A percentile compares a stretch with the other conserved stretches of the same genome.
These are phyloP conservation scores for Vireo altiloquus DNA, from an alignment of 2,113 vertebrate species.

Conservation along the genomic window DNA sequence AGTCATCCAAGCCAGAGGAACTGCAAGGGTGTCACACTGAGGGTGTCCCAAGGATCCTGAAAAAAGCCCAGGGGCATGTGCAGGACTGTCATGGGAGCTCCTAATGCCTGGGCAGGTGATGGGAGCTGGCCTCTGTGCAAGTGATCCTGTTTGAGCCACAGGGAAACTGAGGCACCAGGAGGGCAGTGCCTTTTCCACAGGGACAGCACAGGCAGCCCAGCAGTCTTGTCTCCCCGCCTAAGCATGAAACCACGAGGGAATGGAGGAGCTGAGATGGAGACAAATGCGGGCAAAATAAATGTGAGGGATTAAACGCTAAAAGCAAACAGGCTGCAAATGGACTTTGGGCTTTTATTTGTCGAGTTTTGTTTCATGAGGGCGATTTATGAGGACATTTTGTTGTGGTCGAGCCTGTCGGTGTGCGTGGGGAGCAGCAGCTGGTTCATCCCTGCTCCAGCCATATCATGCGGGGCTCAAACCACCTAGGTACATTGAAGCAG, in stretches of 20 bases:
- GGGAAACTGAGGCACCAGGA: neutral
- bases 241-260: fast-evolving
- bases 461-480: neutral
- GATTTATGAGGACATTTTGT: neutral
- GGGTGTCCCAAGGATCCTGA: neutral
- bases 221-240: neutral
- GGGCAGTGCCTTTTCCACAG: neutral
- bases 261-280: neutral
- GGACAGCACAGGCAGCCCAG: neutral
- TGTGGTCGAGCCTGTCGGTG: fast-evolving
- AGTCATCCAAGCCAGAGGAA: neutral
- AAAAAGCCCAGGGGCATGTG: neutral
- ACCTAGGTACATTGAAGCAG: neutral
- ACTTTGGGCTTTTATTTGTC: neutral
- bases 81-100: neutral
- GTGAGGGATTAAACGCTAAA: neutral
- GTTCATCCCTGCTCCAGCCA: neutral
- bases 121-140: neutral
- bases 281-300: neutral
- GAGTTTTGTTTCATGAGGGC: fast-evolving
- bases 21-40: fast-evolving
- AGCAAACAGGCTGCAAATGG: neutral
- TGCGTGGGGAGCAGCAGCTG: neutral
- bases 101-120: fast-evolving
- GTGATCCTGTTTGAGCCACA: neutral